These are phyloP conservation scores for Tryphoninae sp. DNA, from an alignment of 2,888 invertebrate species.

Conservation along the genomic window DNA sequence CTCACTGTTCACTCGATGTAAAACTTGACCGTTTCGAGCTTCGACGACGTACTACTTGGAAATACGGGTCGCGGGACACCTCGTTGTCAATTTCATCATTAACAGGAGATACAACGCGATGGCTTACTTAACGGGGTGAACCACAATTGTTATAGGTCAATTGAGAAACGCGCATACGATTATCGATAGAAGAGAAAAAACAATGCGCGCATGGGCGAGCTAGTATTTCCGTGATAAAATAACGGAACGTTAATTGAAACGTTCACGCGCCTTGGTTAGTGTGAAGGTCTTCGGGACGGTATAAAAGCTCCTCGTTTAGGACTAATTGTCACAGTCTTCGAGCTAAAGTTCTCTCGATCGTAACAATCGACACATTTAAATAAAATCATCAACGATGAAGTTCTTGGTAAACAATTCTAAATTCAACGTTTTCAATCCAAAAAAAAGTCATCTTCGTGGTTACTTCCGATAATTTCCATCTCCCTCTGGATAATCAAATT, in stretches of 20 bases:
- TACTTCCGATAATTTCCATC: neutral
- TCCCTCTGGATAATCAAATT: constrained; percentile 25
- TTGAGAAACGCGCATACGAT: constrained; percentile 26
- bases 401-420: constrained; percentile 57
- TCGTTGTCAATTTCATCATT: too few relatives aligned
- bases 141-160: constrained; percentile 44
- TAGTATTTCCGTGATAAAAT: constrained; percentile 34
- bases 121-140: neutral
- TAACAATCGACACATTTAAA: constrained; percentile 11
- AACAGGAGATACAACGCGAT: constrained; percentile 6
- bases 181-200: constrained; percentile 14
- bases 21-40: neutral
- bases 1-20: neutral
- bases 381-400: constrained; percentile 46
- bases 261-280: constrained; percentile 20
- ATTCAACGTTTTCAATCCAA: neutral
- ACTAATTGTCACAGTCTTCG: constrained; percentile 61
- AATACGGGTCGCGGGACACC: too few relatives aligned
- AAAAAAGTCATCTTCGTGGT: constrained; percentile 26
- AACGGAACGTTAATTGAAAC: constrained; percentile 47
- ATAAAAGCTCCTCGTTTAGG: constrained; percentile 66
- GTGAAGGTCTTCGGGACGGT: constrained; percentile 65
- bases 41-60: neutral
- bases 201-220: neutral
- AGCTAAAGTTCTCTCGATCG: constrained; percentile 24